Conservation (phyloP, 2,888 invertebrate species). For the Yponomeuta sedellus region DNA sequence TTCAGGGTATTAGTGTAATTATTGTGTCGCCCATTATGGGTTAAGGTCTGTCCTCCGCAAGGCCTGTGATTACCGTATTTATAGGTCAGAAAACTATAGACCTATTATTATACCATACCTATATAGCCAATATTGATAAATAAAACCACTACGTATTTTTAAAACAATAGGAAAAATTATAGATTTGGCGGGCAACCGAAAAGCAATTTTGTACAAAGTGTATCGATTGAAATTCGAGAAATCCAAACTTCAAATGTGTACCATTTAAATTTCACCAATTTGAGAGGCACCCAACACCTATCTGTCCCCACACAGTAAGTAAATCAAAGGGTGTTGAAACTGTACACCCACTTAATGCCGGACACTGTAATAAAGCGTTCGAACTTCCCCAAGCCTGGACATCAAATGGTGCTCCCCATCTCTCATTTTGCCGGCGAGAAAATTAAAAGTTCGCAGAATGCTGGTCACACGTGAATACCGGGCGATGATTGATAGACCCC, state of each 20-base stretch:
- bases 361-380: constrained; percentile 76
- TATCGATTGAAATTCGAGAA: not conserved
- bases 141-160: not conserved
- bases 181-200: not conserved
- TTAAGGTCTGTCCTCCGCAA: constrained; percentile 50
- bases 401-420: constrained; percentile 66
- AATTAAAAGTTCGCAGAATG: constrained; percentile 65
- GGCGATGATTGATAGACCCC: constrained; percentile 25
- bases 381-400: constrained; percentile 70
- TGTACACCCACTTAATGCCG: constrained; percentile 77
- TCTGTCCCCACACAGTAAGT: constrained; percentile 62
- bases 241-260: not conserved
- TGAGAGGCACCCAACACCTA: constrained; percentile 44
- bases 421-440: constrained; percentile 59
- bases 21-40: constrained; percentile 67
- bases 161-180: not conserved
- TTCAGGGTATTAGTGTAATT: constrained; percentile 73
- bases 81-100: constrained; percentile 16
- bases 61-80: constrained; percentile 31
- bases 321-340: constrained; percentile 77
- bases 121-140: not conserved
- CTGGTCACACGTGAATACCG: constrained; percentile 33
- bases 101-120: no score
- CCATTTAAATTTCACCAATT: constrained; percentile 24
- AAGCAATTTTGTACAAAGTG: not conserved